Conservation (phyloP, 2,888 invertebrate genomes). For the Eurytoma adleriae region DNA sequence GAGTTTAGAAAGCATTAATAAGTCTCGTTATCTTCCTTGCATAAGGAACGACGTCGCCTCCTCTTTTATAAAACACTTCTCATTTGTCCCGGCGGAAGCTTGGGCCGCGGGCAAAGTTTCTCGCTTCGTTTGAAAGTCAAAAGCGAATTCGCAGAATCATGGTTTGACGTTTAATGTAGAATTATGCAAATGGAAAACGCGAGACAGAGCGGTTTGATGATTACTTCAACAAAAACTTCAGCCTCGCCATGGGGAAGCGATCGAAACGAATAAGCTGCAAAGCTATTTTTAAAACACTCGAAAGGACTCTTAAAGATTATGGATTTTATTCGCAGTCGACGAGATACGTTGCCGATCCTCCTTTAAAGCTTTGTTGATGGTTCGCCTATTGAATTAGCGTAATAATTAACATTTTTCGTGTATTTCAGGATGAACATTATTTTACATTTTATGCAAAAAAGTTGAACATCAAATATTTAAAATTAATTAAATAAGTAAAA, state of each 20-base stretch:
- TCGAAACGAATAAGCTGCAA: too few species aligned
- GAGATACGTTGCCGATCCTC: too few species aligned
- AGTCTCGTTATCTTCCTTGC: too few species aligned
- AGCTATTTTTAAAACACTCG: background rate
- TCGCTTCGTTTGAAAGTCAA: conserved; percentile 30
- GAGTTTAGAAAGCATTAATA: background rate
- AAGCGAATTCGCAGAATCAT: conserved; percentile 15
- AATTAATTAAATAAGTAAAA: too few species aligned
- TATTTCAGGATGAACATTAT: too few species aligned
- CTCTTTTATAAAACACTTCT: background rate
- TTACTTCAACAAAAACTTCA: background rate
- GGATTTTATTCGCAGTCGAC: too few species aligned
- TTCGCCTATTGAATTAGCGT: too few species aligned
- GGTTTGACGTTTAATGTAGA: conserved; percentile 34
- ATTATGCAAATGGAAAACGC: conserved; percentile 9
- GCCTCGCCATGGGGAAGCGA: background rate
- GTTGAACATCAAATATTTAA: too few species aligned
- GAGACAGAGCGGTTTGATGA: background rate
- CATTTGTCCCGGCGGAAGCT: background rate
- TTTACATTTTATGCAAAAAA: too few species aligned
- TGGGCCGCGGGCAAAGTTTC: background rate
- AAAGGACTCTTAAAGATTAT: too few species aligned
- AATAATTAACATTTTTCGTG: too few species aligned
- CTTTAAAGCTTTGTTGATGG: too few species aligned
- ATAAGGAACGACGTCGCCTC: background rate